Evolutionary conservation across 2,113 vertebrate genomes (phyloP).

Genomic region (Sisor rabdophorus): DNA sequence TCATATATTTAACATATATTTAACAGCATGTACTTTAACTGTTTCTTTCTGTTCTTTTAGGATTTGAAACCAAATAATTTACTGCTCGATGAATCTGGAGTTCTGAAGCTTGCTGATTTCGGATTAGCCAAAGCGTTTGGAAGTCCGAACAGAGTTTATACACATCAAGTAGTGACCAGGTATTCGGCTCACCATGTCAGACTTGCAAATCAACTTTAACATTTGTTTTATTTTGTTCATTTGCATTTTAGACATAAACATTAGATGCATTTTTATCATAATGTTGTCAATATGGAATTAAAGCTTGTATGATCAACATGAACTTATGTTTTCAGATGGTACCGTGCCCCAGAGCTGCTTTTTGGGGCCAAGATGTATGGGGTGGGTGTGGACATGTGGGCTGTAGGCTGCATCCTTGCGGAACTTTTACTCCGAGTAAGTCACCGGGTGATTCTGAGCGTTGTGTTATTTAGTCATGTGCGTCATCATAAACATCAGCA

Average conservation of each 20-base stretch:
- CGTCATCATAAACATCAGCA: too few relatives aligned
- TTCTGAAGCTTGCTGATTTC: conserved; percentile 96
- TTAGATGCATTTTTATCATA: too few relatives aligned
- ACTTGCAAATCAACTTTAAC: background rate
- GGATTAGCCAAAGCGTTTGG: conserved; percentile 95
- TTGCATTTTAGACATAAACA: too few relatives aligned
- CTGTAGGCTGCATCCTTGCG: conserved; percentile 95
- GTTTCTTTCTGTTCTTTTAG: conserved; percentile 56
- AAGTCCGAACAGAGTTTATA: conserved; percentile 93
- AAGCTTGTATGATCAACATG: too few relatives aligned
- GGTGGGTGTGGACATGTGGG: conserved; percentile 98
- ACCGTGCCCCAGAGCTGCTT: conserved; percentile 89
- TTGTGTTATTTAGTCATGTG: background rate
- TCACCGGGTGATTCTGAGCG: background rate
- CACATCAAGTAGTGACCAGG: conserved; percentile 98
- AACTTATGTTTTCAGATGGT: conserved; percentile 77
- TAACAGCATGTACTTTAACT: background rate
- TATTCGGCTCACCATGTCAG: conserved; percentile 46
- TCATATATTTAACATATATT: background rate
- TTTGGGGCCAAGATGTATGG: conserved; percentile 98
- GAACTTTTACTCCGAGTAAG: conserved; percentile 91
- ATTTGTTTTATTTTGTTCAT: too few relatives aligned
- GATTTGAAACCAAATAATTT: conserved; percentile 98
- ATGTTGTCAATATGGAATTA: too few relatives aligned
- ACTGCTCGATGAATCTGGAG: conserved; percentile 86